Evolutionary conservation across 2,888 invertebrate species (phyloP), one percentile per base, ranked within the genome.

Genomic region (Helobdella robusta): DNA sequence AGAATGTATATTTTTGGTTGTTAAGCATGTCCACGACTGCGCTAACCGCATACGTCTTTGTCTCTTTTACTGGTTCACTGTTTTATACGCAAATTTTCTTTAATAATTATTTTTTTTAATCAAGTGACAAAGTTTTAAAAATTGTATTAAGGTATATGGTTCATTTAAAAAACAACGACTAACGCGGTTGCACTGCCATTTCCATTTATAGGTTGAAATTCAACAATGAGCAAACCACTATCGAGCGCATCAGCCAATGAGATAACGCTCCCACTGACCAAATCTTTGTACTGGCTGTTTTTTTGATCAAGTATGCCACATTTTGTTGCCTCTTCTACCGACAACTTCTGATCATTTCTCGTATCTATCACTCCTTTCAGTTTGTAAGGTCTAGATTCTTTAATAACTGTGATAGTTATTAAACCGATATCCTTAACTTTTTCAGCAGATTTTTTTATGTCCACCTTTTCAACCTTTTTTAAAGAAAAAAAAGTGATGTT

Each of bases 1-100:
- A 44, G 68, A 70, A 72, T 23, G 67, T 36, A 6, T 70, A 73
- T 64, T 74, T 74, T 3, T 68, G 48, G 65, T 74, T 74, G 15
- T 56, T 67, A 34, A 64, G 69, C 69, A 73, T 73, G 66, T 78
- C 76, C 2, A 76, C 73, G 2, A 78, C 77, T 4, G 73, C 74
- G 63, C 75, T 74, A 15, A 78, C 75, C 18, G 76, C 74, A 67
- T 78, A 78, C 1, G 77, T 76, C 68, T 75, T 78, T 5, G 74
- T 73, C 25, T 74, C 74, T 4, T 72, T 71, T 32, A 73, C 73
- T 0, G 74, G 73, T 23, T 72, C 69, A n/a, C 66, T 66, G 63
- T n/a, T n/a, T n/a, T n/a, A n/a, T n/a, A n/a, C n/a, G n/a, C n/a
- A n/a, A n/a, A n/a, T n/a, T n/a, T n/a, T n/a, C n/a, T n/a, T n/a